Conservation (phyloP, 2,113 vertebrate species). For the Xiphophorus maculatus region DNA sequence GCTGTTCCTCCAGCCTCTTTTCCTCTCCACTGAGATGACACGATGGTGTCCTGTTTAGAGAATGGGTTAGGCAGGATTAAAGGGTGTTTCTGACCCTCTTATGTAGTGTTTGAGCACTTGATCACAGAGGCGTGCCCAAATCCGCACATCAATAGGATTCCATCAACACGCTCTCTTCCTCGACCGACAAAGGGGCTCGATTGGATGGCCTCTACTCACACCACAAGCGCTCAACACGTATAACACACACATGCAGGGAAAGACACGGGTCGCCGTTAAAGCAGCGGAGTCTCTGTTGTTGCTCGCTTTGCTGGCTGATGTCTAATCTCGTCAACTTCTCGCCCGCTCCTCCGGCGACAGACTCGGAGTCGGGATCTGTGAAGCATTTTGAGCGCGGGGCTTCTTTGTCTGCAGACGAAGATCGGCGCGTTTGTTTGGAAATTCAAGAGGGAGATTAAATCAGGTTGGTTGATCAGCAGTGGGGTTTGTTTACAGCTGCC, state of each 20-base stretch:
- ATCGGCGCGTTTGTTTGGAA: constrained; percentile 81
- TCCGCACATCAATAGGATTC: constrained; percentile 93
- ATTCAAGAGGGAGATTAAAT: constrained; percentile 77
- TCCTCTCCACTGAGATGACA: constrained; percentile 40
- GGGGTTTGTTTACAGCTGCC: constrained; percentile 73
- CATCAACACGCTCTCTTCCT: constrained; percentile 88
- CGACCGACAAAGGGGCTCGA: constrained; percentile 83
- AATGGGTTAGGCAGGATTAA: constrained; percentile 90
- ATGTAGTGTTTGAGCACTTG: constrained; percentile 95
- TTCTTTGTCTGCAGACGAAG: constrained; percentile 59
- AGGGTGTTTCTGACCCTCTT: constrained; percentile 90
- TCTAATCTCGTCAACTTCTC: constrained; percentile 90
- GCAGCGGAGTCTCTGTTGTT: constrained; percentile 83
- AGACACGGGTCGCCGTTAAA: constrained; percentile 83
- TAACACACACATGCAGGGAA: constrained; percentile 11
- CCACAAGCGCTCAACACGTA: constrained; percentile 13
- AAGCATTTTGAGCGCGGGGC: constrained; percentile 78
- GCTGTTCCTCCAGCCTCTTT: constrained; percentile 45
- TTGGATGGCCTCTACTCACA: constrained; percentile 67
- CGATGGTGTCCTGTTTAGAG: constrained; percentile 79
- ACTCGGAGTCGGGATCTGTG: constrained; percentile 81
- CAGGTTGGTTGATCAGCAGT: constrained; percentile 76
- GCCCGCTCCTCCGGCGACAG: constrained; percentile 56
- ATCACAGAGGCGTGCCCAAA: constrained; percentile 95
- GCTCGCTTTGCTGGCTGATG: constrained; percentile 93